Conservation (phyloP, 2,888 invertebrate species). For the Lepidochrysops patricia region DNA sequence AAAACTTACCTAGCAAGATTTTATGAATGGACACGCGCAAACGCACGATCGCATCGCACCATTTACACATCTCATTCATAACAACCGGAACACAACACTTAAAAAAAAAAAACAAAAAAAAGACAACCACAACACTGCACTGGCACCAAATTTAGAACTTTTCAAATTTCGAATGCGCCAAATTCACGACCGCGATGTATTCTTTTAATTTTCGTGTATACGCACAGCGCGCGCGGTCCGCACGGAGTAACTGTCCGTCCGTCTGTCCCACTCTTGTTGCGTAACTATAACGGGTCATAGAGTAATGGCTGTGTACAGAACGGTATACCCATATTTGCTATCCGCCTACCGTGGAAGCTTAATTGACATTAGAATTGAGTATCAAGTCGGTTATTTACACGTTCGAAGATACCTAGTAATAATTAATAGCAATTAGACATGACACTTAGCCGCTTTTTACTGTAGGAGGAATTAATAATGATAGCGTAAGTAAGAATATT, state of each 20-base stretch:
- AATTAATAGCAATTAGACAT: too few relatives aligned
- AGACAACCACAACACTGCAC: constrained; percentile 17
- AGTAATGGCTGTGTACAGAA: constrained; percentile 56
- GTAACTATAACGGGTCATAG: constrained; percentile 68
- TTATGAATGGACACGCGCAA: constrained; percentile 43
- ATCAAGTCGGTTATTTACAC: background rate
- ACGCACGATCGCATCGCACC: constrained; percentile 46
- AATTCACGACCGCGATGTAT: constrained; percentile 30
- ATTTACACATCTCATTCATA: constrained; percentile 57
- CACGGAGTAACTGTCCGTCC: constrained; percentile 39
- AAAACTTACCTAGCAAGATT: constrained; percentile 50
- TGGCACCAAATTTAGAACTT: constrained; percentile 5
- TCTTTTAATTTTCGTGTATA: constrained; percentile 35
- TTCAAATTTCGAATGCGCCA: constrained; percentile 28
- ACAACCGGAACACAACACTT: constrained; percentile 31
- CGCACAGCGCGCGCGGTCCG: constrained; percentile 44
- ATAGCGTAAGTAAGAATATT: too few relatives aligned
- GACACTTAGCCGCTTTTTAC: too few relatives aligned
- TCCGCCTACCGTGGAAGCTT: constrained; percentile 3
- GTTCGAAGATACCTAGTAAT: background rate
- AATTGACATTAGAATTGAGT: background rate
- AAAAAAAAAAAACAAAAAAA: constrained; percentile 21
- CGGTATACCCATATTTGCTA: constrained; percentile 25
- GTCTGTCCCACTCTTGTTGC: constrained; percentile 56
- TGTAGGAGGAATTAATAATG: too few relatives aligned